Evolutionary conservation across 2,888 invertebrate species (phyloP).

Genomic region (Baccha elongata): DNA sequence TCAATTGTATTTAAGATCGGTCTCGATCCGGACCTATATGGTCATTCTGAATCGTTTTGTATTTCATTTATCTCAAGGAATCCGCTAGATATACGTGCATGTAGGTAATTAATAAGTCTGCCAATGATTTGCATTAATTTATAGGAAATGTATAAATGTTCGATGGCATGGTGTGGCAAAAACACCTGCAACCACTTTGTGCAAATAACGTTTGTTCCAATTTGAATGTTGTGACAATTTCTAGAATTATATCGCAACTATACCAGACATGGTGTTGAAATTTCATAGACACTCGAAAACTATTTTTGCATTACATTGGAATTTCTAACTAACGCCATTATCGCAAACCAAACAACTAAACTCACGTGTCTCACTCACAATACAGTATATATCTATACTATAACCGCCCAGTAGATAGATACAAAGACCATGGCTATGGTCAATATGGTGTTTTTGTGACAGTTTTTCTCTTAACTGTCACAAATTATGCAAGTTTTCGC

Average conservation of each 20-base stretch:
- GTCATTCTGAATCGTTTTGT: slow-evolving; percentile 39
- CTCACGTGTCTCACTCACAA: slow-evolving; percentile 22
- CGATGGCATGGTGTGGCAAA: slow-evolving; percentile 6
- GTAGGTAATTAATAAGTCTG: slow-evolving; percentile 56
- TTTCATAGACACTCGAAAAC: slow-evolving; percentile 1
- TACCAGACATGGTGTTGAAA: slow-evolving; percentile 19
- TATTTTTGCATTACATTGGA: slow-evolving; percentile 28
- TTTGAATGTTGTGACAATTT: slow-evolving; percentile 38
- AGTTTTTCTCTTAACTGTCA: slow-evolving; percentile 32
- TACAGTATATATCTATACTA: background rate
- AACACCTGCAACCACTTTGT: slow-evolving; percentile 62
- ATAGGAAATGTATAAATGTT: slow-evolving; percentile 54
- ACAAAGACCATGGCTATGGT: slow-evolving; percentile 1
- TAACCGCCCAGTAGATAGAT: background rate
- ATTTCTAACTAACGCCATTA: background rate
- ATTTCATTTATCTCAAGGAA: slow-evolving; percentile 53
- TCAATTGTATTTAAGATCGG: slow-evolving; percentile 43
- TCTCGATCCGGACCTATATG: slow-evolving; percentile 64
- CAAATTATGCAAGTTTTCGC: slow-evolving; percentile 50
- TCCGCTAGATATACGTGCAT: slow-evolving; percentile 41
- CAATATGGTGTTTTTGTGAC: slow-evolving; percentile 41
- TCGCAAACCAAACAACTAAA: slow-evolving; percentile 3
- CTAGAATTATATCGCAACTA: slow-evolving; percentile 12
- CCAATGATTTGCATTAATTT: slow-evolving; percentile 61
- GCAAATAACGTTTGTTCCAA: slow-evolving; percentile 39